Evolutionary conservation across 1,140 invertebrate genomes (phyloP).

Genomic region (Brachionus rubens): DNA sequence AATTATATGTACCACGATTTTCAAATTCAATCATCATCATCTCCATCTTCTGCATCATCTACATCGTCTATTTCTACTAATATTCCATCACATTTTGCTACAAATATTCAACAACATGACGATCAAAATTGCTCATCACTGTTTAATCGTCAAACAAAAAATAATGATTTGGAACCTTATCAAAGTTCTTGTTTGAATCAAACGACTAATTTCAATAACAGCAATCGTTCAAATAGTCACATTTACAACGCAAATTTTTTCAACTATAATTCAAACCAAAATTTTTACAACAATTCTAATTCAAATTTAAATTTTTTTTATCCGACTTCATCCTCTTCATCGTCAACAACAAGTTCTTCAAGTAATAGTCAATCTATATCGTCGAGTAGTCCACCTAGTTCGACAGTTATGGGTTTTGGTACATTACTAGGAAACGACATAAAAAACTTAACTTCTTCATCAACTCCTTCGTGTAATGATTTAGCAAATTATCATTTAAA

Average conservation of each 20-base stretch:
- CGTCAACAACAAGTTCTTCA: background rate
- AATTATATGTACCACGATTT: background rate
- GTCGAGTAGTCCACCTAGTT: background rate
- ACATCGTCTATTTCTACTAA: background rate
- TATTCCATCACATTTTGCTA: background rate
- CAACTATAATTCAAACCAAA: background rate
- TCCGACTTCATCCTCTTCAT: constrained; percentile 1
- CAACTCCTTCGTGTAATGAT: background rate
- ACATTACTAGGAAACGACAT: background rate
- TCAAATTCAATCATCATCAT: background rate
- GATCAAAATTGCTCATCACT: background rate
- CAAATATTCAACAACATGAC: background rate
- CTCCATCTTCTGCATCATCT: constrained; percentile 26
- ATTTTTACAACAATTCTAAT: background rate
- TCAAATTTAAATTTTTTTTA: background rate
- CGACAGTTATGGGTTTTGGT: background rate
- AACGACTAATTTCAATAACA: background rate
- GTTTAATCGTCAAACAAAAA: background rate
- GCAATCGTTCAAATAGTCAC: background rate
- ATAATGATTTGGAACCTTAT: background rate
- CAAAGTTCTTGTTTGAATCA: background rate
- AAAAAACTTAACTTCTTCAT: background rate
- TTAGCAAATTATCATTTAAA: background rate
- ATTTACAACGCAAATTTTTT: background rate
- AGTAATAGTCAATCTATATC: background rate